Conservation (phyloP, 2,797 vertebrate genomes). For the Limosa lapponica region DNA sequence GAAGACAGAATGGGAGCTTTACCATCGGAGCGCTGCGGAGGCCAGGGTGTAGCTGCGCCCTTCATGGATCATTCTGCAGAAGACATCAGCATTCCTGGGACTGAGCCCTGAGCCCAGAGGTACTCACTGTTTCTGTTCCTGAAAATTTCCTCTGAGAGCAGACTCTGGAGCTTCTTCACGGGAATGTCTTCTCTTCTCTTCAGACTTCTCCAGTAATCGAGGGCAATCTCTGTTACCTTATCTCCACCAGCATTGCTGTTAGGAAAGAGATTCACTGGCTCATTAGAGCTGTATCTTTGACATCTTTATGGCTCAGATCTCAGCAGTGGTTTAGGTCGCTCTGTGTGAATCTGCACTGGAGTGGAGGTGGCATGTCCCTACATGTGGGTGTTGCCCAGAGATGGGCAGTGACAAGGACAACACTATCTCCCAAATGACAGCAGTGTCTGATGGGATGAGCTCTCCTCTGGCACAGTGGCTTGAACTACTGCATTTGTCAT, state of each 20-base stretch:
- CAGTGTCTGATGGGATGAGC: background rate
- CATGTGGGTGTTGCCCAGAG: no score
- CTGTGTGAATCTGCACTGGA: background rate
- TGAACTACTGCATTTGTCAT: background rate
- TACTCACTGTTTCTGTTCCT: conserved; percentile 87
- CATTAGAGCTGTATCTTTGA: background rate
- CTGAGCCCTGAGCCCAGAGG: background rate
- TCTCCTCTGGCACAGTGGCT: background rate
- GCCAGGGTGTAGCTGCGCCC: background rate
- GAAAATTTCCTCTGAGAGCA: conserved; percentile 82
- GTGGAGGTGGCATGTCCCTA: background rate
- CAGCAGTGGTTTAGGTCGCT: background rate
- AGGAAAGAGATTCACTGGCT: background rate
- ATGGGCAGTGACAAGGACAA: background rate
- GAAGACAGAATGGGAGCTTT: background rate
- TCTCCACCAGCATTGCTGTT: conserved; percentile 86
- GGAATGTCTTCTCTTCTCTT: conserved; percentile 81
- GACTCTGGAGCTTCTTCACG: conserved; percentile 80
- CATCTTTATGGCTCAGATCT: background rate
- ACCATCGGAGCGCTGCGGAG: rapidly evolving
- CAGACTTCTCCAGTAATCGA: conserved; percentile 84
- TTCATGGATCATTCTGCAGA: background rate
- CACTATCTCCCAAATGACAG: background rate
- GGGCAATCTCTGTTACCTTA: conserved; percentile 76
- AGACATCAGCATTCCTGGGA: background rate